phyloP scores from a whole-genome alignment of 2,797 vertebrate genomes.

The Salmo trutta region DNA sequence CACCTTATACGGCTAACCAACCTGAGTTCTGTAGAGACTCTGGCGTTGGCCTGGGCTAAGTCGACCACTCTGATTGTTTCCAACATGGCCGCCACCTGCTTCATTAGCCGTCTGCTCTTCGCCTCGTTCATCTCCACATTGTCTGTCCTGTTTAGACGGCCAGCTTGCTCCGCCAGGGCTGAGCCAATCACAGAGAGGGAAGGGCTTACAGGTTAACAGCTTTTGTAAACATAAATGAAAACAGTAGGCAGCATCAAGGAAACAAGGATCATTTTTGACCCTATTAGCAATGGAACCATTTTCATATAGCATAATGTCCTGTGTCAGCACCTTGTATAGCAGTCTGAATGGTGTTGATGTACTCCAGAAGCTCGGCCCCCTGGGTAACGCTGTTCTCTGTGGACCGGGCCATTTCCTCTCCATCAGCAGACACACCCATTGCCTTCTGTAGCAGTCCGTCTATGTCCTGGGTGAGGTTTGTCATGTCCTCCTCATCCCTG shows the following conservation, averaged over 20 bases:
- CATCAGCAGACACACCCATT: slow-evolving; percentile 52
- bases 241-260: no score
- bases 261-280: no score
- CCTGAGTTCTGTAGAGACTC: slow-evolving; percentile 67
- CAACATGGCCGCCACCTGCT: slow-evolving; percentile 69
- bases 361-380: slow-evolving; percentile 69
- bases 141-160: slow-evolving; percentile 76
- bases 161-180: slow-evolving; percentile 78
- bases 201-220: background rate
- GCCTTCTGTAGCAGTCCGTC: slow-evolving; percentile 73
- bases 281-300: no score
- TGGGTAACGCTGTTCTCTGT: slow-evolving; percentile 67
- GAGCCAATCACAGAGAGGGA: slow-evolving; percentile 37
- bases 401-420: slow-evolving; percentile 57
- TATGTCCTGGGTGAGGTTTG: slow-evolving; percentile 65
- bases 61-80: slow-evolving; percentile 63
- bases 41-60: slow-evolving; percentile 49
- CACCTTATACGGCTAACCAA: slow-evolving; percentile 52
- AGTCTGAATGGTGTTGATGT: slow-evolving; percentile 70
- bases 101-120: slow-evolving; percentile 66
- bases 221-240: no score
- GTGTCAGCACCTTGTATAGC: slow-evolving; percentile 74
- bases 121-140: slow-evolving; percentile 64
- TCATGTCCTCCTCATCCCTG: slow-evolving; percentile 60
- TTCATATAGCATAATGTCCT: background rate